phyloP scores from a whole-genome alignment of 2,797 vertebrate species.

The Gobio occitaniae region DNA sequence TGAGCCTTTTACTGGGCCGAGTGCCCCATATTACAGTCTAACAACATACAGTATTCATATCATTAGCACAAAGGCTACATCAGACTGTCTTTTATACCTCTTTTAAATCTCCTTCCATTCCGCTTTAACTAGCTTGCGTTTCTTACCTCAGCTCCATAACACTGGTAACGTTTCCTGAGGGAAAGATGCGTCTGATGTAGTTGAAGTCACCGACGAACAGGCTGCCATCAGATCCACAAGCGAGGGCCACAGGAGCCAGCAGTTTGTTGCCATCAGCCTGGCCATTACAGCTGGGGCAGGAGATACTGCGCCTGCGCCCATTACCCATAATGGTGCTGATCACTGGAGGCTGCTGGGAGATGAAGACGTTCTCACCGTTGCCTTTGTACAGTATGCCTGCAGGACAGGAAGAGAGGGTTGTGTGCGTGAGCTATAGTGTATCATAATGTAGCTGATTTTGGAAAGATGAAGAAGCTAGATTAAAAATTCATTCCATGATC shows the following conservation, averaged over 20 bases:
- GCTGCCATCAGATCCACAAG: slow-evolving; percentile 95
- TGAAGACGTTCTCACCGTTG: slow-evolving; percentile 94
- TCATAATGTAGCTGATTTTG: background rate
- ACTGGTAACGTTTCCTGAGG: slow-evolving; percentile 95
- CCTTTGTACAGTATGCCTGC: slow-evolving; percentile 98
- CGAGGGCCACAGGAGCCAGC: slow-evolving; percentile 91
- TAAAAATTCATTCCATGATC: slow-evolving; percentile 8
- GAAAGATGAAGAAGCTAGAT: slow-evolving; percentile 11
- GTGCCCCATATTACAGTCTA: slow-evolving; percentile 2
- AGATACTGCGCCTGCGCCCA: slow-evolving; percentile 93
- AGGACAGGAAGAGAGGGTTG: slow-evolving; percentile 31
- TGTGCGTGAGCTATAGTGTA: slow-evolving; percentile 17
- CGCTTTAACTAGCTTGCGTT: background rate
- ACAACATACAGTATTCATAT: slow-evolving; percentile 10
- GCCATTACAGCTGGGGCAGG: slow-evolving; percentile 96
- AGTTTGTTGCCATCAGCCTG: slow-evolving; percentile 98
- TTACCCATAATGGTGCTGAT: slow-evolving; percentile 98
- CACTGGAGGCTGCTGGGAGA: slow-evolving; percentile 94
- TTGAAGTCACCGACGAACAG: slow-evolving; percentile 98
- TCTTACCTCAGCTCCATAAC: slow-evolving; percentile 95
- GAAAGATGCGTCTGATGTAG: slow-evolving; percentile 95
- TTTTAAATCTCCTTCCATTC: slow-evolving; percentile 3
- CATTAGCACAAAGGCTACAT: background rate
- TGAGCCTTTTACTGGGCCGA: slow-evolving; percentile 1
- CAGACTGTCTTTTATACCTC: background rate